These are phyloP conservation scores for Ciconia boyciana DNA, from an alignment of 2,113 vertebrate genomes.

Conservation along the genomic window DNA sequence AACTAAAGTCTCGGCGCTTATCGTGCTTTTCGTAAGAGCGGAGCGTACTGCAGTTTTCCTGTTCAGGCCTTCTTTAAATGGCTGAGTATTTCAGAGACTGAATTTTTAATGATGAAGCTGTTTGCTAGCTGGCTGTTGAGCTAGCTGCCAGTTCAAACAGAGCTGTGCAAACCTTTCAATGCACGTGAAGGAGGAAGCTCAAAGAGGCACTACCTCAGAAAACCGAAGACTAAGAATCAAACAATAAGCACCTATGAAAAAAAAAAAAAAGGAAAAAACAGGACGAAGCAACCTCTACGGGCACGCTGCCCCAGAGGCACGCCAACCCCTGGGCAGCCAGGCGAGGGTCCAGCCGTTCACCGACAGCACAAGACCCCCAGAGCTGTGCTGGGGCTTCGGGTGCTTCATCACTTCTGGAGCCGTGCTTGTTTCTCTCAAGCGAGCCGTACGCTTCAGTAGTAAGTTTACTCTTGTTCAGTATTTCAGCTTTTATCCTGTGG, in stretches of 20 bases:
- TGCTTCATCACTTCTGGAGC: rapidly evolving
- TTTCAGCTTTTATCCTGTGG: rapidly evolving
- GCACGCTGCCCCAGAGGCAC: background rate
- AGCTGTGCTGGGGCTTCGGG: background rate
- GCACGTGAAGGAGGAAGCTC: too few species aligned
- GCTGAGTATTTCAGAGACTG: rapidly evolving
- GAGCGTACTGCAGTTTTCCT: rapidly evolving
- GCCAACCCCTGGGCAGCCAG: background rate
- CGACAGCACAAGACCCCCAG: background rate
- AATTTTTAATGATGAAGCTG: background rate
- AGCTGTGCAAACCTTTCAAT: rapidly evolving
- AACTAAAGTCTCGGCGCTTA: background rate
- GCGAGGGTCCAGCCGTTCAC: rapidly evolving
- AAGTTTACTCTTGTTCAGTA: rapidly evolving
- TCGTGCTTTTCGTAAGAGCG: rapidly evolving
- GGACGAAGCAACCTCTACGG: rapidly evolving
- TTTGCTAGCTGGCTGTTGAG: rapidly evolving
- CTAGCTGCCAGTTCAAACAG: background rate
- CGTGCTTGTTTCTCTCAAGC: rapidly evolving
- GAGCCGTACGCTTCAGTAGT: rapidly evolving
- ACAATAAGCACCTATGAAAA: rapidly evolving
- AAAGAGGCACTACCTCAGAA: background rate
- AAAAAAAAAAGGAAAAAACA: rapidly evolving
- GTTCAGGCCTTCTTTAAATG: background rate
- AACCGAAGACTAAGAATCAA: rapidly evolving